Conservation (phyloP, 2,113 vertebrate species). For the Rhinopomastus cyanomelas region DNA sequence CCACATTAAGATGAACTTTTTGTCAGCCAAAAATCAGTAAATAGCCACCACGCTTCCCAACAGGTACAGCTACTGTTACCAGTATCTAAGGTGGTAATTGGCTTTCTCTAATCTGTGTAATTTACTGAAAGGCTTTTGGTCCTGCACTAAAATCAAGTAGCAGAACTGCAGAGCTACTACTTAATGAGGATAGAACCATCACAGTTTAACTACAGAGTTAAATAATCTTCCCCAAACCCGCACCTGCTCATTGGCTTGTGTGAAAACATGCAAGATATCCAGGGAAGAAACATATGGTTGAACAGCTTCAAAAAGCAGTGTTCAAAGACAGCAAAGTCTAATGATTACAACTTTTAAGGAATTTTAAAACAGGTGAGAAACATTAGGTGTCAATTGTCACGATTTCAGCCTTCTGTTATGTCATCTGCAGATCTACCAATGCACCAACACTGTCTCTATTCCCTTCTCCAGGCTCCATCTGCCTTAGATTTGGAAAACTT, state of each 20-base stretch:
- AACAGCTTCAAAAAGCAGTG: too few species aligned
- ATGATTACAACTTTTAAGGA: neutral
- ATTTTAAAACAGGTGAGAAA: neutral
- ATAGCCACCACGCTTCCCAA: neutral
- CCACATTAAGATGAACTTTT: neutral
- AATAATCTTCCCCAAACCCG: neutral
- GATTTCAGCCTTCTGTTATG: neutral
- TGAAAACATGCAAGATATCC: neutral
- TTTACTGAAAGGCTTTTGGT: neutral
- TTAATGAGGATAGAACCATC: neutral
- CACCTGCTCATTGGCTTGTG: neutral
- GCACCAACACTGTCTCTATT: neutral
- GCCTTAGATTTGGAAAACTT: neutral
- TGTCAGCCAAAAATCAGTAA: neutral
- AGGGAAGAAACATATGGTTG: neutral
- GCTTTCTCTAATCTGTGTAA: neutral
- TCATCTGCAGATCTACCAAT: neutral
- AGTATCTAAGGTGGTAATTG: neutral
- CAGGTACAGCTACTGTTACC: neutral
- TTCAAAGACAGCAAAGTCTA: neutral
- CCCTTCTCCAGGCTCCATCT: neutral
- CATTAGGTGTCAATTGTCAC: neutral
- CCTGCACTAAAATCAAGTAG: neutral
- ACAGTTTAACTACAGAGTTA: accelerated
- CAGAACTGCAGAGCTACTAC: neutral